Evolutionary conservation across 2,888 invertebrate genomes (phyloP).

Genomic region (Heliothis peltigera): DNA sequence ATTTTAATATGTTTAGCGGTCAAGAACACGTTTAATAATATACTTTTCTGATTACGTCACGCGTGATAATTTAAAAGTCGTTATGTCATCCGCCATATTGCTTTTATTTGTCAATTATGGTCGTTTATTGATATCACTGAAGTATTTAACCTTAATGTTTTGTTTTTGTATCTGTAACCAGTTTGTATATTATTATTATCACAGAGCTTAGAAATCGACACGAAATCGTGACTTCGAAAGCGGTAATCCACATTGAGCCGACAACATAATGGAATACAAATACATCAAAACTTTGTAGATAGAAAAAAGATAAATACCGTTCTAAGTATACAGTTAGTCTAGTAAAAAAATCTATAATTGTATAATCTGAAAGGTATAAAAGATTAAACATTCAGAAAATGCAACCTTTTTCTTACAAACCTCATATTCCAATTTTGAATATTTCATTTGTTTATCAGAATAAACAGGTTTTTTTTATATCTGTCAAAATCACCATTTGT

Average conservation of each 20-base stretch:
- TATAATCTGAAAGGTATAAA: too few species aligned
- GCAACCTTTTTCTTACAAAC: too few species aligned
- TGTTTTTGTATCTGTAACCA: not conserved
- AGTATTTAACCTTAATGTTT: not conserved
- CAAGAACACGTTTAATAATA: conserved; percentile 46
- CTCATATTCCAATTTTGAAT: too few species aligned
- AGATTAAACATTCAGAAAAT: too few species aligned
- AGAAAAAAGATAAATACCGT: not conserved
- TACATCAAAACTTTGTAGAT: not conserved
- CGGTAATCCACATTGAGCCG: conserved; percentile 5
- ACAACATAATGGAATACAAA: conserved; percentile 4
- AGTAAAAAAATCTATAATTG: too few species aligned
- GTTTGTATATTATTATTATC: not conserved
- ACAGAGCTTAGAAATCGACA: conserved; percentile 19
- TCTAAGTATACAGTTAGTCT: too few species aligned
- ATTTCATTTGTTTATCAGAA: too few species aligned
- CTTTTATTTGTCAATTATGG: conserved; percentile 2
- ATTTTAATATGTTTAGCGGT: conserved; percentile 48
- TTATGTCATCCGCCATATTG: conserved; percentile 9
- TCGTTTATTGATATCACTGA: not conserved
- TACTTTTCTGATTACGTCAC: conserved; percentile 6
- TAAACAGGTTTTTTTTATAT: too few species aligned
- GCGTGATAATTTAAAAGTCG: not conserved
- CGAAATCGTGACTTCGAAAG: conserved; percentile 11
- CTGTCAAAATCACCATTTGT: too few species aligned